phyloP scores from a whole-genome alignment of 2,888 invertebrate genomes.

The Holacanthella duospinosa region DNA sequence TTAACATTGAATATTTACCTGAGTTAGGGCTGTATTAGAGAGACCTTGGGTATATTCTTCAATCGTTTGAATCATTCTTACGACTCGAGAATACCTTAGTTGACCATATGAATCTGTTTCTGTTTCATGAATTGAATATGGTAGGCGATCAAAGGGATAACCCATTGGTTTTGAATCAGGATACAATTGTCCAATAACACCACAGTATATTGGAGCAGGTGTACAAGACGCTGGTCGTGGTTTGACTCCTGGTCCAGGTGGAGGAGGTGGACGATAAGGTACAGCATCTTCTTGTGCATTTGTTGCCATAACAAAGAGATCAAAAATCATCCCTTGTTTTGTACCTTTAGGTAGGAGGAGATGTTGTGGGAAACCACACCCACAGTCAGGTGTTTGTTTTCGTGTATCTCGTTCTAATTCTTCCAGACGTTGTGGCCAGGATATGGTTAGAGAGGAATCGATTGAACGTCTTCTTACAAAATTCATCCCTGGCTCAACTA shows the following conservation, averaged over 20 bases:
- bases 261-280: neutral
- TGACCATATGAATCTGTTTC: neutral
- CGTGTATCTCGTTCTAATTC: conserved; percentile 6
- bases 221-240: neutral
- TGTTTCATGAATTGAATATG: neutral
- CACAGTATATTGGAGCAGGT: conserved; percentile 7
- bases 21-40: neutral
- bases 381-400: conserved; percentile 13
- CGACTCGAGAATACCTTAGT: neutral
- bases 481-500: conserved; percentile 5
- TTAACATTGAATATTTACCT: too few species aligned
- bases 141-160: conserved; percentile 6
- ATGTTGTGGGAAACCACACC: conserved; percentile 22
- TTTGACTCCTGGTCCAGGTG: neutral
- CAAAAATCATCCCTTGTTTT: conserved; percentile 12
- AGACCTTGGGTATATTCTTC: neutral
- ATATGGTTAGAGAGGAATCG: conserved; percentile 13
- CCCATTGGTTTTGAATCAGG: conserved; percentile 10
- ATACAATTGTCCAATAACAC: conserved; percentile 3
- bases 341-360: conserved; percentile 16
- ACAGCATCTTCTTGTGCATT: conserved; percentile 14
- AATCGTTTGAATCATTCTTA: neutral
- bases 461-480: conserved; percentile 7
- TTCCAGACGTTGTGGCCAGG: conserved; percentile 7
- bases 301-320: conserved; percentile 19